Evolutionary conservation across 2,113 vertebrate genomes (phyloP), one percentile per base, ranked within the genome.

Genomic region (Pseudorectes ferrugineus): DNA sequence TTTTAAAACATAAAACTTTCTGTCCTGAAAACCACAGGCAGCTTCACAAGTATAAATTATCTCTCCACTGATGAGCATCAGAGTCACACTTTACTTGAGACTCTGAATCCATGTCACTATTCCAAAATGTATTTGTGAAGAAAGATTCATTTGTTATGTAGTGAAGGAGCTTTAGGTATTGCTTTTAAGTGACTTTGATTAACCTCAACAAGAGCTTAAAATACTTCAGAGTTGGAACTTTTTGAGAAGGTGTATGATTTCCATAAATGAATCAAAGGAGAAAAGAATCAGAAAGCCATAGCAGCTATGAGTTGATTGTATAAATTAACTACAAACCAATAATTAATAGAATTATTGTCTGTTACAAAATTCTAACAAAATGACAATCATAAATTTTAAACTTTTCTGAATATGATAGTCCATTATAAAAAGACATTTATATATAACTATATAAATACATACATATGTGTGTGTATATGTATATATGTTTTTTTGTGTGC

Each of bases 341-440:
- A 93, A 98, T 98, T 97, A 97, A 89, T 95, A 51, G 18, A 67
- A 91, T 84, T 85, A 59, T 86, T 7, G 3, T 20, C 29, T 82
- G 6, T 82, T 80, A 79, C 12, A 91, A 35, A 84, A 43, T 66
- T 85, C 9, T 68, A 88, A 80, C 33, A 83, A 66, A 91, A 85
- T 45, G 10, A 10, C 23, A 76, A 48, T 79, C 7, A 70, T 40
- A 65, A 63, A 23, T 4, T 88, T 86, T 74, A 71, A 83, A 88
- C 19, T 21, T 77, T 89, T 98, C 93, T 94, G 93, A 98, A 97
- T 96, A 87, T 96, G 96, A 92, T 57, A 22, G 72, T 98, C 85
- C 76, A 91, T 98, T 98, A 97, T 76, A 66, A 79, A 88, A 95
- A 96, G 51, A 78, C 89, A 1, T 33, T 21, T 66, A n/a, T 74